phyloP scores from a whole-genome alignment of 2,888 invertebrate genomes.

The Sinodicranocentrus sp. region DNA sequence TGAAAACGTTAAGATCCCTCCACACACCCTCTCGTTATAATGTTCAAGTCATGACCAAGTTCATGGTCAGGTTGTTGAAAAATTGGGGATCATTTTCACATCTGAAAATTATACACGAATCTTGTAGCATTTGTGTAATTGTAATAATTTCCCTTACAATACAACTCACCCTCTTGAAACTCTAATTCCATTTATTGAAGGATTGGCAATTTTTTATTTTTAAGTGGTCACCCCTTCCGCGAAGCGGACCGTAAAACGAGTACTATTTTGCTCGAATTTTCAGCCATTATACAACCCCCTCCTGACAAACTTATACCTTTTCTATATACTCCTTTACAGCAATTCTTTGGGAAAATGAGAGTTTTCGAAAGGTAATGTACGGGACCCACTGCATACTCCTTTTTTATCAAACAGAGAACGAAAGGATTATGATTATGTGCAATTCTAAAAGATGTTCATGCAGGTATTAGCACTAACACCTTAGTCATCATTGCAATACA shows the following conservation, averaged over 20 bases:
- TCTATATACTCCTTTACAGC: too few relatives aligned
- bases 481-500: conserved; percentile 1
- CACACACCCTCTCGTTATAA: background rate
- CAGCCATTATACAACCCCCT: background rate
- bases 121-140: background rate
- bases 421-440: conserved; percentile 11
- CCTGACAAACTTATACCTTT: conserved; percentile 30
- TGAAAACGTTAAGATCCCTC: too few relatives aligned
- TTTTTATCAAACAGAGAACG: background rate
- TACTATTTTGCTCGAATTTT: too few relatives aligned
- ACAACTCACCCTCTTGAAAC: too few relatives aligned
- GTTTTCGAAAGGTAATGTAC: too few relatives aligned
- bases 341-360: too few relatives aligned
- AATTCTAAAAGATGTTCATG: background rate
- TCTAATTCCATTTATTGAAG: too few relatives aligned
- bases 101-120: background rate
- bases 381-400: background rate
- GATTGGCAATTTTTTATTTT: too few relatives aligned
- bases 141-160: background rate
- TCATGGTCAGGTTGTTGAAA: conserved; percentile 3
- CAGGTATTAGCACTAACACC: background rate
- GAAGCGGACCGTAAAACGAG: too few relatives aligned
- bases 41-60: conserved; percentile 4
- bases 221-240: too few relatives aligned
- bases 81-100: background rate